phyloP scores from a whole-genome alignment of 23 tunicate genomes.

The Oikopleura dioica region DNA sequence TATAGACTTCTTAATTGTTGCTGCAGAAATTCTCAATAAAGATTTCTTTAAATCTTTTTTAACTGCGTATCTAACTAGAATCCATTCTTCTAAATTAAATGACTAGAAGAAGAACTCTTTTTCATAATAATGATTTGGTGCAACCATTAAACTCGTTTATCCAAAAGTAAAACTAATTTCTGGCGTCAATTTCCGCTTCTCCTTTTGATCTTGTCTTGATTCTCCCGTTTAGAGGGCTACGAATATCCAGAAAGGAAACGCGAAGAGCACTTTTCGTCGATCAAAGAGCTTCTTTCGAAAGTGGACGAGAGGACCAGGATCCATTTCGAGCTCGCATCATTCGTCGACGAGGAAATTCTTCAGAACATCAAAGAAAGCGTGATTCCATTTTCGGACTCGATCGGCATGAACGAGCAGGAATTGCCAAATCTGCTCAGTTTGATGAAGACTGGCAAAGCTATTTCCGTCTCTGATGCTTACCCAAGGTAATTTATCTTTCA shows the following conservation, averaged over 20 bases:
- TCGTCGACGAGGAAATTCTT: conserved; percentile 45
- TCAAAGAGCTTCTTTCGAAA: conserved; percentile 28
- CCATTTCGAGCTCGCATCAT: conserved; percentile 83
- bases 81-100: too few species aligned
- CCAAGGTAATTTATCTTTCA: background rate
- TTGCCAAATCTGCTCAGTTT: conserved; percentile 53
- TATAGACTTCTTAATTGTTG: too few species aligned
- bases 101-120: too few species aligned
- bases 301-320: conserved; percentile 19
- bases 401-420: conserved; percentile 94
- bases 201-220: background rate
- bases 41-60: too few species aligned
- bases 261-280: conserved; percentile 13
- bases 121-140: background rate
- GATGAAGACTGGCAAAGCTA: conserved; percentile 28
- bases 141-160: too few species aligned
- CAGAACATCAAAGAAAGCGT: conserved; percentile 25
- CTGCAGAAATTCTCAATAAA: too few species aligned
- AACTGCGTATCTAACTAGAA: too few species aligned
- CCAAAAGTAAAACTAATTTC: conserved; percentile 10
- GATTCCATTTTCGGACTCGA: conserved; percentile 48
- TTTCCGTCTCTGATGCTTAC: background rate
- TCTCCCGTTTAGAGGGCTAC: background rate
- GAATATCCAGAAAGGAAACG: conserved; percentile 29
- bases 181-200: background rate